Conservation (phyloP, 2,888 invertebrate genomes). For the Tenthredo amoena region DNA sequence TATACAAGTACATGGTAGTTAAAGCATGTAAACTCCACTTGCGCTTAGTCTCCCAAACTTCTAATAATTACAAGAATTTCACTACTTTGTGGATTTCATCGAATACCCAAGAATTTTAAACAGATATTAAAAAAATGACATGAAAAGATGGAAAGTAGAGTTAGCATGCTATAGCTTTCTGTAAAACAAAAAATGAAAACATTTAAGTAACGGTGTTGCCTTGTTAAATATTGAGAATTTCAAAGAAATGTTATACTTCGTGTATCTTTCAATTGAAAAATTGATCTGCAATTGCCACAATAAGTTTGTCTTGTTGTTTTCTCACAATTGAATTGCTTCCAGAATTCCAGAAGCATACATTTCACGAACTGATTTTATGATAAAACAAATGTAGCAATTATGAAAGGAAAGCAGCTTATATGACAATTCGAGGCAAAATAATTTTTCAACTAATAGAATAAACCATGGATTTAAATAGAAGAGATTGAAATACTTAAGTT, state of each 20-base stretch:
- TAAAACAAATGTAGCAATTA: slow-evolving; percentile 11
- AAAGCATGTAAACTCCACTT: slow-evolving; percentile 50
- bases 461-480: slow-evolving; percentile 40
- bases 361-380: background rate
- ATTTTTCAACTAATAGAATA: slow-evolving; percentile 55
- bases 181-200: background rate
- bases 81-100: background rate
- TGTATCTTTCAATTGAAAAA: background rate
- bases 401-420: slow-evolving; percentile 51
- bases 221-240: slow-evolving; percentile 11
- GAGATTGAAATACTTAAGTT: background rate
- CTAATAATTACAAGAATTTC: slow-evolving; percentile 29
- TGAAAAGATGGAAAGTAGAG: background rate
- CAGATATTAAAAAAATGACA: background rate
- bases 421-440: slow-evolving; percentile 60
- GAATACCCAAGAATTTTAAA: background rate
- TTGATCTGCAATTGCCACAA: slow-evolving; percentile 57
- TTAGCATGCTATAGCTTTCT: slow-evolving; percentile 17
- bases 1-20: slow-evolving; percentile 24
- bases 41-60: background rate
- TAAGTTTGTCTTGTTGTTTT: slow-evolving; percentile 51
- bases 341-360: slow-evolving; percentile 11
- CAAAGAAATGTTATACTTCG: slow-evolving; percentile 1
- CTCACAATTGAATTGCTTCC: slow-evolving; percentile 32
- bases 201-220: slow-evolving; percentile 19